These are phyloP conservation scores for Alexandromys fortis DNA, from an alignment of 2,113 vertebrate species.

Conservation along the genomic window DNA sequence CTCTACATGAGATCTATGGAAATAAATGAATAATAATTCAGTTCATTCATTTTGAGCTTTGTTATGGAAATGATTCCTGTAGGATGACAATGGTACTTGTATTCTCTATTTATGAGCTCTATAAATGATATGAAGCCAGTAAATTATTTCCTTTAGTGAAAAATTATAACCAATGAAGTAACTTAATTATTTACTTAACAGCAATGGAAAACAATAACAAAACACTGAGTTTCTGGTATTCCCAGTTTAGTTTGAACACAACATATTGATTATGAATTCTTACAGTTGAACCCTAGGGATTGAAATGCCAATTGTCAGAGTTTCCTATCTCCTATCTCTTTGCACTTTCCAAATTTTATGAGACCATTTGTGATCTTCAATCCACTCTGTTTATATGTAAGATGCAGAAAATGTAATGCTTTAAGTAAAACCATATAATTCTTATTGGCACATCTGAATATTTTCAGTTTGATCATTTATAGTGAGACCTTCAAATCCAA, in stretches of 20 bases:
- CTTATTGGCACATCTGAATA: background rate
- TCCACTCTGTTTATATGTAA: background rate
- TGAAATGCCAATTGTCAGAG: background rate
- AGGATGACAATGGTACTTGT: background rate
- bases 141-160: constrained; percentile 33
- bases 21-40: background rate
- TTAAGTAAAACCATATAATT: background rate
- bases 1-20: background rate
- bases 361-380: background rate
- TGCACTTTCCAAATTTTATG: background rate
- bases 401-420: background rate
- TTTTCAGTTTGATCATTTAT: background rate
- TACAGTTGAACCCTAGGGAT: background rate
- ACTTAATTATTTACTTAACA: constrained; percentile 40
- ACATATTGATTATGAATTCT: background rate
- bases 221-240: background rate
- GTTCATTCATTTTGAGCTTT: constrained; percentile 17
- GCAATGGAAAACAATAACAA: background rate
- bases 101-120: constrained; percentile 14
- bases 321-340: background rate
- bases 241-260: constrained; percentile 16
- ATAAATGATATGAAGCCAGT: background rate
- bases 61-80: background rate
- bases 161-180: constrained; percentile 34
- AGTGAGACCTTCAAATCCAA: background rate